Percentiles rank a stretch among this genome's conserved stretches.
Conservation (phyloP, 2,113 vertebrate genomes). For the Phrynosoma platyrhinos region DNA sequence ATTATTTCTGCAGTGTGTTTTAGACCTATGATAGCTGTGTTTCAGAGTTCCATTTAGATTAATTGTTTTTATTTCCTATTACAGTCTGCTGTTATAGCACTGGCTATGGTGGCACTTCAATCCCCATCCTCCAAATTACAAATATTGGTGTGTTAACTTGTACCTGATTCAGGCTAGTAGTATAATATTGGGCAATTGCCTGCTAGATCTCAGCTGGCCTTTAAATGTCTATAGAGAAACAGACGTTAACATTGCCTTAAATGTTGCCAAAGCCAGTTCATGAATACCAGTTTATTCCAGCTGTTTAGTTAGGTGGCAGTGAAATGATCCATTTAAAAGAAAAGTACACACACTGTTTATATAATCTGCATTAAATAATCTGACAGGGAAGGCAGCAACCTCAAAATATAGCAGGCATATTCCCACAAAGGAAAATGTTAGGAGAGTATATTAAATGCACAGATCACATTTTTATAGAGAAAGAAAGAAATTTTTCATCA, state of each 20-base stretch:
- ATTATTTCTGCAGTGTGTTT: no score
- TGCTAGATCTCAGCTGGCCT: slow-evolving; percentile 50
- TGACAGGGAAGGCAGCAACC: slow-evolving; percentile 78
- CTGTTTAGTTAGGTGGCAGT: slow-evolving; percentile 85
- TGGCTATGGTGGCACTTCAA: not conserved
- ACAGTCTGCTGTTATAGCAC: slow-evolving; percentile 4
- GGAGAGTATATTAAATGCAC: slow-evolving; percentile 35
- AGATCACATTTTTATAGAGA: slow-evolving; percentile 31
- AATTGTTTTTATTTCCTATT: slow-evolving; percentile 33
- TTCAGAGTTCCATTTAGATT: slow-evolving; percentile 17
- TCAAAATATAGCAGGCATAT: slow-evolving; percentile 79
- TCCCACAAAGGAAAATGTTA: slow-evolving; percentile 50
- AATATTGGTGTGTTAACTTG: slow-evolving; percentile 36
- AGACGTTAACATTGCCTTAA: slow-evolving; percentile 66
- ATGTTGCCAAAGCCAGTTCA: slow-evolving; percentile 73
- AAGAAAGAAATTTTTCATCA: slow-evolving; percentile 61
- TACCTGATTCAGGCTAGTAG: slow-evolving; percentile 41
- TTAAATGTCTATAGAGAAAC: slow-evolving; percentile 59
- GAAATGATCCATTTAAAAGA: slow-evolving; percentile 86
- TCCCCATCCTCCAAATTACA: slow-evolving; percentile 9
- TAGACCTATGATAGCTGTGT: not conserved
- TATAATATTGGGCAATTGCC: slow-evolving; percentile 51
- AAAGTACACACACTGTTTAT: slow-evolving; percentile 86
- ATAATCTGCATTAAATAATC: slow-evolving; percentile 84
- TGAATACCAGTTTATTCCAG: slow-evolving; percentile 82